These are phyloP conservation scores for Hippocampus barbouri DNA, from an alignment of 2,113 vertebrate species.

Conservation along the genomic window DNA sequence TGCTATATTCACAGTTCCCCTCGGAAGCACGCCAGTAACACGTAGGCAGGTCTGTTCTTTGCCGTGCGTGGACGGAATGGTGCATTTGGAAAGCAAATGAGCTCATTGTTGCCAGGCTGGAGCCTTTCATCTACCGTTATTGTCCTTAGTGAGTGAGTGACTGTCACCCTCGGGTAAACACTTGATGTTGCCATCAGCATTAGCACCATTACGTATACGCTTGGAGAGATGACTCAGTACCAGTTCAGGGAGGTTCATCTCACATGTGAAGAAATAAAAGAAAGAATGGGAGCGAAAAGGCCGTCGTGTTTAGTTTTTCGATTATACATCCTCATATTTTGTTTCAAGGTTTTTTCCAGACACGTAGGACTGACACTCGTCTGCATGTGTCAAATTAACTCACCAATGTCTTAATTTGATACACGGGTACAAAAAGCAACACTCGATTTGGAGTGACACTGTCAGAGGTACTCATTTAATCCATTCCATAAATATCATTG, in stretches of 20 bases:
- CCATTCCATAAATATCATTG: not conserved
- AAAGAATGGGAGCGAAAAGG: not conserved
- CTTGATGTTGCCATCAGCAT: conserved; percentile 67
- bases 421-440: not conserved
- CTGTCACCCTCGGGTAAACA: conserved; percentile 68
- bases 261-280: not conserved
- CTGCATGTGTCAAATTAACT: not conserved
- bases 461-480: not conserved
- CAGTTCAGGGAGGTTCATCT: conserved; percentile 10
- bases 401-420: not conserved
- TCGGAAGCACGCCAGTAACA: conserved; percentile 57
- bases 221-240: conserved; percentile 47
- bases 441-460: not conserved
- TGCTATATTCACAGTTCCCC: conserved; percentile 71
- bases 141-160: conserved; percentile 59
- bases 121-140: conserved; percentile 67
- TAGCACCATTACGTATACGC: conserved; percentile 62
- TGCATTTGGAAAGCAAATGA: conserved; percentile 77
- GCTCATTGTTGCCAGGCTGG: conserved; percentile 56
- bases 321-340: not conserved
- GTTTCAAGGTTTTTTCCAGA: not conserved
- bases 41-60: conserved; percentile 48
- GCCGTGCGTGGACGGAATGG: conserved; percentile 56
- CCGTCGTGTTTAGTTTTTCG: not conserved
- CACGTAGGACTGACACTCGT: not conserved